These are phyloP conservation scores for Strix occidentalis DNA, from an alignment of 2,797 vertebrate genomes.

Conservation along the genomic window DNA sequence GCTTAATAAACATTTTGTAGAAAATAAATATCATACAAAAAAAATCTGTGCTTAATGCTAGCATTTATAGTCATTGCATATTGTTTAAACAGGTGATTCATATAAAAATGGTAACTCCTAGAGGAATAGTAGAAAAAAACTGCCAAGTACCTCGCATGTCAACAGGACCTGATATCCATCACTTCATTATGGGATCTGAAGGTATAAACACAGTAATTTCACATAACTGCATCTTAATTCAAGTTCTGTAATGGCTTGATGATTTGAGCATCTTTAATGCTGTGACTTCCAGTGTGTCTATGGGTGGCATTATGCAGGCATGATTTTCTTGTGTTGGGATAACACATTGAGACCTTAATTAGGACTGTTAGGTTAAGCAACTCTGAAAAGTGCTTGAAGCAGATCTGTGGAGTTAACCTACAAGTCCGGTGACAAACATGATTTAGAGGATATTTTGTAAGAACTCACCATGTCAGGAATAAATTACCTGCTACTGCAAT, in stretches of 20 bases:
- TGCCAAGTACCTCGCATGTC: constrained; percentile 97
- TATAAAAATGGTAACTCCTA: constrained; percentile 97
- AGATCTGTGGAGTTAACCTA: not conserved
- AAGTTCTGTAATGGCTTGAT: not conserved
- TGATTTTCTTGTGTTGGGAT: not conserved
- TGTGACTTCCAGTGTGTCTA: not conserved
- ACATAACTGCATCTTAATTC: not conserved
- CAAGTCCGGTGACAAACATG: not conserved
- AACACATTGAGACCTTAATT: not conserved
- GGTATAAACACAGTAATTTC: constrained; percentile 78
- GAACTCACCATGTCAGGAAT: not conserved
- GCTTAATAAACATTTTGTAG: not conserved
- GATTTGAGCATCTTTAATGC: constrained; percentile 30
- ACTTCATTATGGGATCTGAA: constrained; percentile 99
- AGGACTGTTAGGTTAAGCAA: not conserved
- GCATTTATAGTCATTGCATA: not conserved
- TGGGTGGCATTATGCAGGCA: not conserved
- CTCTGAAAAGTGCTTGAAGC: not conserved
- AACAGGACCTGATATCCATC: constrained; percentile 95
- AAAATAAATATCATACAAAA: not conserved
- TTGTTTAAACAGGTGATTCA: constrained; percentile 87
- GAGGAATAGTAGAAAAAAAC: constrained; percentile 95
- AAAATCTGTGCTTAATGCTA: constrained; percentile 5
- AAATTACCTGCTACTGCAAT: not conserved
- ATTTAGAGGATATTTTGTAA: not conserved